Evolutionary conservation across 2,888 invertebrate species (phyloP).

Genomic region (Drosophila merina): DNA sequence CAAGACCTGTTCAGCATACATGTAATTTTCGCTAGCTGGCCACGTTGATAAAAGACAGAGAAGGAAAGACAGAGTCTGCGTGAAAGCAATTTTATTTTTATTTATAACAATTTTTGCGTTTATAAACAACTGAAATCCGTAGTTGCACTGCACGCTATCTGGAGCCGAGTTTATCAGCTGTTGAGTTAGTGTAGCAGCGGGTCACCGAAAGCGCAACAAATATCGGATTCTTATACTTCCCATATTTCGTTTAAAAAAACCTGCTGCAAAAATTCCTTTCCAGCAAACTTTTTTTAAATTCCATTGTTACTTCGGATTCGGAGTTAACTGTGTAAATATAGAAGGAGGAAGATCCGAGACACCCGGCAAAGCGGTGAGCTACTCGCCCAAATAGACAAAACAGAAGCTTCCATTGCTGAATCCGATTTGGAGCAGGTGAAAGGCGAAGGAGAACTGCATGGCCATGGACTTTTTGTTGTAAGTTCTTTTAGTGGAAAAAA

Average conservation of each 20-base stretch:
- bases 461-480: slow-evolving; percentile 84
- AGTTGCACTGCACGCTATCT: slow-evolving; percentile 14
- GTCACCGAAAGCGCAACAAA: not conserved
- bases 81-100: slow-evolving; percentile 47
- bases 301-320: slow-evolving; percentile 25
- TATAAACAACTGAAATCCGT: slow-evolving; percentile 35
- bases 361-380: slow-evolving; percentile 15
- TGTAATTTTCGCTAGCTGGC: slow-evolving; percentile 27
- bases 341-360: slow-evolving; percentile 2
- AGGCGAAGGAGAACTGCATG: slow-evolving; percentile 57
- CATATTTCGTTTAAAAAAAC: slow-evolving; percentile 14
- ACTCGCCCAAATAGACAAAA: slow-evolving; percentile 8
- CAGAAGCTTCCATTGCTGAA: slow-evolving; percentile 4
- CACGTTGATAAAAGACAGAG: slow-evolving; percentile 20
- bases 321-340: slow-evolving; percentile 19
- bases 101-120: slow-evolving; percentile 48
- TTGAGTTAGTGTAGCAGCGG: slow-evolving; percentile 8
- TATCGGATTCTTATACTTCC: slow-evolving; percentile 1
- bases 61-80: slow-evolving; percentile 17
- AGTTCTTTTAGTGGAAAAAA: slow-evolving; percentile 62
- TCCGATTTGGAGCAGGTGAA: slow-evolving; percentile 35
- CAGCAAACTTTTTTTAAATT: slow-evolving; percentile 14
- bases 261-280: slow-evolving; percentile 29
- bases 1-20: not conserved
- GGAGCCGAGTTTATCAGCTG: slow-evolving; percentile 21